Evolutionary conservation across 2,888 invertebrate species (phyloP), one percentile per base, ranked within the genome.

Genomic region (Mongoloraphidia duomilia): DNA sequence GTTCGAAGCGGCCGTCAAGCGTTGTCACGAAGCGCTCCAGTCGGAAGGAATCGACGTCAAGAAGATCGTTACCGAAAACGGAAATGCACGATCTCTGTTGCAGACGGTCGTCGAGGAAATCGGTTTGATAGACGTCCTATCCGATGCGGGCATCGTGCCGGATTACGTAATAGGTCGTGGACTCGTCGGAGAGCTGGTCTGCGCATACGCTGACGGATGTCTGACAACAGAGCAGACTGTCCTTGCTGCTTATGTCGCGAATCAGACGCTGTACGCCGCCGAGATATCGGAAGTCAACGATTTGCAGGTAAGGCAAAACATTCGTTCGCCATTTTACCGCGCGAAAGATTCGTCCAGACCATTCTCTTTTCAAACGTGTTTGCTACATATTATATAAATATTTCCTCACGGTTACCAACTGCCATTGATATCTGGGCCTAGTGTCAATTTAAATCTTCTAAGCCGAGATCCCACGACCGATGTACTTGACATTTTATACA

Each of bases 141-240:
- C 69, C 57, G 60, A 68, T 9, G 55, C 76, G 49, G 71, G 73
- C 43, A n/a, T 66, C 2, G 47, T 55, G 11, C 57, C 59, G 6
- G 56, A 57, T 41, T 49, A 49, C 9, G 49, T 59, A 10, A 53
- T 60, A 33, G 65, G 93, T 2, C 88, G 91, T 65, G 92, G 92
- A 8, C 92, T 92, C 6, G 84, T 88, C 0, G 94, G 95, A 11
- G 93, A 94, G 64, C 70, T 95, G 2, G 86, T 85, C 0, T 91
- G 92, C 64, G 92, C 86, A 0, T 95, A 95, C 68, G 90, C 88
- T 6, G 92, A 94, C 63, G 88, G 86, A 0, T 82, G 84, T 53
- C 77, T 94, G 54, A 87, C 86, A 0, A 77, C 84, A 0, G 84
- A 89, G 58, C 83, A 93, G 67, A 82, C 84, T 67, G 77, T 92